Evolutionary conservation across 2,797 vertebrate species (phyloP), one percentile per base, ranked within the genome.

Genomic region (Trichosurus vulpecula): DNA sequence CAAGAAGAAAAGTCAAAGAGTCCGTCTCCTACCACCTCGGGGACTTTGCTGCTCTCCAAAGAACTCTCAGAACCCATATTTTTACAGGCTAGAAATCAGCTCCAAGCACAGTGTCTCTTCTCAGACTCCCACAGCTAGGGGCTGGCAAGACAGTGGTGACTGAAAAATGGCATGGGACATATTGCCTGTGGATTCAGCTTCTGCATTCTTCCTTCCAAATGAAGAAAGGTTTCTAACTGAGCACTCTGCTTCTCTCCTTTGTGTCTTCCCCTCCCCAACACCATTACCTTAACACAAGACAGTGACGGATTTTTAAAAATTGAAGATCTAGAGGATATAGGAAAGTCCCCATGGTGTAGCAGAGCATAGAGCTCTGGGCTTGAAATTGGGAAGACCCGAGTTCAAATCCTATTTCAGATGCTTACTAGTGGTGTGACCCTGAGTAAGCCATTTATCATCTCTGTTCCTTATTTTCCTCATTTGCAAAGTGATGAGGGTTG

Each of bases 231-330:
- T n/a, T 31, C 81, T 27, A 94, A 87, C 51, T 56, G n/a, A 81
- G 91, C 91, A 94, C 0, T 54, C 29, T 97, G 53, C 61, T 27
- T 94, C 52, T 96, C 54, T 14, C 0, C 30, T 87, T 54, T 90
- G 25, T 53, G 53, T 35, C 52, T 5, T 1, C 16, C 14, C 6
- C n/a, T 3, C 19, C 16, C 3, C 1, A 41, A n/a, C 93, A 51
- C 41, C 41, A 27, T 3, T 51, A 87, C 22, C 9, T 87, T 22
- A 87, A 87, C 22, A 47, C 22, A 41, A 81, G 74, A 47, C 81
- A 87, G 10, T 1, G 0, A 87, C 22, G 51, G 41, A 47, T 51
- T 87, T 47, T 51, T 81, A 4, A 87, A 81, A 47, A 51, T 47
- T 87, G 87, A 47, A 87, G 41, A 87, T 87, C 27, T 25, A 27